Percentiles rank a stretch among this genome's conserved stretches.
Evolutionary conservation across 2,797 vertebrate species (phyloP).

Genomic region (Chelon auratus): DNA sequence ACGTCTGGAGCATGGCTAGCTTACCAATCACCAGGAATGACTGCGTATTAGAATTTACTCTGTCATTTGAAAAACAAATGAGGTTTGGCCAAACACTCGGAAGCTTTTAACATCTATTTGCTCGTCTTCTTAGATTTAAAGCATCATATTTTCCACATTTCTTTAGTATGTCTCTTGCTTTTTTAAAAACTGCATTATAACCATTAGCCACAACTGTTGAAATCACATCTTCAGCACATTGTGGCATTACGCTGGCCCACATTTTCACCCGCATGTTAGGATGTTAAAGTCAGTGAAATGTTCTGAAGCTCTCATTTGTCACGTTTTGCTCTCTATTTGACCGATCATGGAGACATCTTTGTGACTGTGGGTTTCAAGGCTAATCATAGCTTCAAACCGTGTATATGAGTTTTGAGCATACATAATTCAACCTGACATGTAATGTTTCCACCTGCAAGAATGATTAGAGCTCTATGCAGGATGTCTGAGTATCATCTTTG

Average conservation of each 20-base stretch:
- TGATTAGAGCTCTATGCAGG: slow-evolving; percentile 24
- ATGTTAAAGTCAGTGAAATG: neutral
- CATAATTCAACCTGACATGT: slow-evolving; percentile 20
- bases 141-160: too few species aligned
- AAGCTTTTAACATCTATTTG: neutral
- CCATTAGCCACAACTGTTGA: neutral
- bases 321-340: neutral
- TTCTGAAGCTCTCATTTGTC: neutral
- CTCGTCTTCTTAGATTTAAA: neutral
- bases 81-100: too few species aligned
- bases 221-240: neutral
- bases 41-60: neutral
- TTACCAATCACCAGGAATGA: neutral
- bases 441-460: slow-evolving; percentile 48
- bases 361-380: neutral
- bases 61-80: neutral
- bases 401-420: neutral
- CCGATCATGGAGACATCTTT: neutral
- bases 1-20: slow-evolving; percentile 1
- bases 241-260: neutral
- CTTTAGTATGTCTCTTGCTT: neutral
- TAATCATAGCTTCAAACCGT: slow-evolving; percentile 18
- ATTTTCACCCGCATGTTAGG: neutral
- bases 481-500: slow-evolving; percentile 50
- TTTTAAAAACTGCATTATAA: neutral